Evolutionary conservation across 2,888 invertebrate species (phyloP).

Genomic region (Melipona bicolor): DNA sequence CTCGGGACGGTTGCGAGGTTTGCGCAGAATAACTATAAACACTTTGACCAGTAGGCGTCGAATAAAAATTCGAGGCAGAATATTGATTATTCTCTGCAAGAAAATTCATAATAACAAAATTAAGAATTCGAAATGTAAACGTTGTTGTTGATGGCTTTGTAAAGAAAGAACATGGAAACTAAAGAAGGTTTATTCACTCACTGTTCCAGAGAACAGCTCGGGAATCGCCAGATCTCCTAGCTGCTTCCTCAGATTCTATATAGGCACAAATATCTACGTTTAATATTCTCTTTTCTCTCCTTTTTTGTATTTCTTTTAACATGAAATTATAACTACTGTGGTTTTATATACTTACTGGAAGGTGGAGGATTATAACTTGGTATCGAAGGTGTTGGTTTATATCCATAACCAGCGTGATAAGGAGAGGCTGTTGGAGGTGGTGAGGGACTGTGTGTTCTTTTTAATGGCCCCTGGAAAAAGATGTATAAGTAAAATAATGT

Average conservation of each 20-base stretch:
- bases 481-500: constrained; percentile 6
- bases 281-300: constrained; percentile 62
- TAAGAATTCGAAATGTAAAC: neutral
- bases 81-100: constrained; percentile 82
- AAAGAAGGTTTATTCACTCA: constrained; percentile 85
- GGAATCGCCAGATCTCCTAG: constrained; percentile 91
- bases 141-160: constrained; percentile 17
- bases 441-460: constrained; percentile 89
- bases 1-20: constrained; percentile 78
- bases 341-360: constrained; percentile 84
- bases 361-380: constrained; percentile 87
- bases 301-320: constrained; percentile 21
- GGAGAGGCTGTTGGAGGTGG: constrained; percentile 85
- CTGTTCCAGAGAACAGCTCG: constrained; percentile 94
- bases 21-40: constrained; percentile 83
- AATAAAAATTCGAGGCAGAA: constrained; percentile 82
- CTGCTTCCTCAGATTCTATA: constrained; percentile 91
- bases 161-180: constrained; percentile 48
- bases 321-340: neutral
- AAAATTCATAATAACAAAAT: constrained; percentile 13
- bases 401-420: constrained; percentile 86
- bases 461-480: constrained; percentile 85
- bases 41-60: constrained; percentile 79
- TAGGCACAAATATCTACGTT: constrained; percentile 75
- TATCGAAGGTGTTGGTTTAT: constrained; percentile 85